phyloP scores from a whole-genome alignment of 1,140 invertebrate genomes.

The Aphaenogaster rudis region DNA sequence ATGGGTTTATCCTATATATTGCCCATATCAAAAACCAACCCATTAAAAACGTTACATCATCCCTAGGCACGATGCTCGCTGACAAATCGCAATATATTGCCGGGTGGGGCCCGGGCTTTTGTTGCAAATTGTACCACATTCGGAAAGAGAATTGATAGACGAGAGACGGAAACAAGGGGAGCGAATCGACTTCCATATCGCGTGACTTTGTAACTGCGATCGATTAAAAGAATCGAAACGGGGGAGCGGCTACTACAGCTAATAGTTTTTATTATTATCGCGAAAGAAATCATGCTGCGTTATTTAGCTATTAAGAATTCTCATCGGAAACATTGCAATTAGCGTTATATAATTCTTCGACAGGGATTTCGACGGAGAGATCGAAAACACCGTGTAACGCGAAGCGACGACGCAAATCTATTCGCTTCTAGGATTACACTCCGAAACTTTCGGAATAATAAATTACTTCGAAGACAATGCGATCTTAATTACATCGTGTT shows the following conservation, averaged over 20 bases:
- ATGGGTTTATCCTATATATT: conserved; percentile 60
- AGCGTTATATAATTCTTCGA: conserved; percentile 2
- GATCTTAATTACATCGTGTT: conserved; percentile 63
- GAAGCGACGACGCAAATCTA: conserved; percentile 24
- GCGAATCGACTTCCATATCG: conserved; percentile 3
- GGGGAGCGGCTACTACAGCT: neutral
- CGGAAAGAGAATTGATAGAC: conserved; percentile 35
- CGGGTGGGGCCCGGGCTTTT: neutral
- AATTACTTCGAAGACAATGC: conserved; percentile 57
- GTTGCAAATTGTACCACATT: conserved; percentile 37
- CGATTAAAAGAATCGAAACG: neutral
- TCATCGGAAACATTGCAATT: neutral
- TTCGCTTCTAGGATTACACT: conserved; percentile 25
- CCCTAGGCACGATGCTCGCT: conserved; percentile 11
- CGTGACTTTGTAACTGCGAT: neutral
- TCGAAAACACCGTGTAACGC: neutral
- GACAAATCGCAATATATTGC: conserved; percentile 12
- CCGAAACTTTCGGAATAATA: conserved; percentile 58
- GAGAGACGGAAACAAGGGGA: conserved; percentile 7
- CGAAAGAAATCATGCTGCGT: neutral
- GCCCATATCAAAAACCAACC: conserved; percentile 31
- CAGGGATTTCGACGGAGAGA: neutral
- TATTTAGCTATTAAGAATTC: neutral
- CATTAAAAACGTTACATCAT: conserved; percentile 69
- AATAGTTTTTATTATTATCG: conserved; percentile 6